Evolutionary conservation across 2,113 vertebrate species (phyloP).

Genomic region (Australoheros scitulus): DNA sequence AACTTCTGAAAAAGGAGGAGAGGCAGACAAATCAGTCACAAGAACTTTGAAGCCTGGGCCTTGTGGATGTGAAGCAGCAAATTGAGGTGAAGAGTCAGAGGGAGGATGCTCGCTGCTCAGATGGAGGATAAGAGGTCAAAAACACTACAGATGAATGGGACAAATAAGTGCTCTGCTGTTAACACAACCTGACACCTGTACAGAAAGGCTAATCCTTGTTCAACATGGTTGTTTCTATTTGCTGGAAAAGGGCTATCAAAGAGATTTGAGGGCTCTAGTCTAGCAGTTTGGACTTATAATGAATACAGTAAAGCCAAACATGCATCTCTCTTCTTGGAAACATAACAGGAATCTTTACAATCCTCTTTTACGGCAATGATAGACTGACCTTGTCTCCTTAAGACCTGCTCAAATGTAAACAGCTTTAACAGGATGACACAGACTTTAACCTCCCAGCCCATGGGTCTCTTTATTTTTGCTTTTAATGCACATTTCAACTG

Average conservation of each 20-base stretch:
- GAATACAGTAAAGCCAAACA: constrained; percentile 20
- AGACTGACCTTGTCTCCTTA: constrained; percentile 13
- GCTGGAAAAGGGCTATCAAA: constrained; percentile 24
- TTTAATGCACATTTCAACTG: constrained; percentile 63
- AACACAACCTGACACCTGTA: constrained; percentile 64
- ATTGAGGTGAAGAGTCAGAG: constrained; percentile 73
- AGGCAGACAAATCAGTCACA: constrained; percentile 22
- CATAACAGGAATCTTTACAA: constrained; percentile 7
- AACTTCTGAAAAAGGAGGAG: constrained; percentile 60
- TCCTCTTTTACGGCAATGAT: not conserved
- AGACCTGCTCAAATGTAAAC: constrained; percentile 56
- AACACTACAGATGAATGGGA: constrained; percentile 61
- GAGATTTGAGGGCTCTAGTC: constrained; percentile 2
- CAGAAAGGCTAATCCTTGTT: constrained; percentile 50
- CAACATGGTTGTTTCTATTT: constrained; percentile 34
- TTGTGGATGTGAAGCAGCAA: constrained; percentile 59
- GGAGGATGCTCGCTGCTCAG: constrained; percentile 39
- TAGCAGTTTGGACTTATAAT: constrained; percentile 12
- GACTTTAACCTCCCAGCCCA: constrained; percentile 54
- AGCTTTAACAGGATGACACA: constrained; percentile 46
- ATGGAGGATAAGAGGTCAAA: constrained; percentile 62
- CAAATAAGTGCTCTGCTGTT: constrained; percentile 64
- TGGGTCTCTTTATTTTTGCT: constrained; percentile 40
- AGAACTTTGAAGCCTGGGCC: constrained; percentile 65
- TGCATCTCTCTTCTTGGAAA: not conserved